Conservation (phyloP, 2,888 invertebrate genomes). For the Spatulosminthurus flaviceps region DNA sequence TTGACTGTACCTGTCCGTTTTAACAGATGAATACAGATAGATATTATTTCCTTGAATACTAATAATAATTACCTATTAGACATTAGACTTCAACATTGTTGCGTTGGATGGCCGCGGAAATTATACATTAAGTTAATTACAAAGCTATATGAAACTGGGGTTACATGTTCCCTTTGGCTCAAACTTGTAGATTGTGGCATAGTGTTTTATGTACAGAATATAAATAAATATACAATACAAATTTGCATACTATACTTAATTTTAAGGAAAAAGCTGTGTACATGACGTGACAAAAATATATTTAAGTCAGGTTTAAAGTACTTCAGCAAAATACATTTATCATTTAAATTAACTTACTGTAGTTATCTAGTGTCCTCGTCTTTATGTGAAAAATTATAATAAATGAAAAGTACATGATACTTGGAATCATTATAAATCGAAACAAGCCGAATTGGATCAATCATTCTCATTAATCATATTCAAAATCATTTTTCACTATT, state of each 20-base stretch:
- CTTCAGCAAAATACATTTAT: neutral
- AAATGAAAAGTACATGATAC: constrained; percentile 9
- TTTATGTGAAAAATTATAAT: neutral
- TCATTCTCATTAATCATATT: no score
- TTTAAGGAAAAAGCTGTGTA: constrained; percentile 8
- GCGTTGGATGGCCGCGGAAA: neutral
- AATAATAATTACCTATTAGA: neutral
- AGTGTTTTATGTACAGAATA: neutral
- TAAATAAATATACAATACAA: neutral
- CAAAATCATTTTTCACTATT: no score
- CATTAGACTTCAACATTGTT: neutral
- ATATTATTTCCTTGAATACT: neutral
- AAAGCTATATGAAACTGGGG: neutral
- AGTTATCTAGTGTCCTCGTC: neutral
- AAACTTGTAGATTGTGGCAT: constrained; percentile 13
- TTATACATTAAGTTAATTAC: neutral
- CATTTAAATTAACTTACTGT: neutral
- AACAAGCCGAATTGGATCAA: no score
- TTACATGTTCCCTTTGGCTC: constrained; percentile 2
- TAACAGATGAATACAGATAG: neutral
- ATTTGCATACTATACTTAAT: no score
- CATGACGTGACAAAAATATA: constrained; percentile 1
- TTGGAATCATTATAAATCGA: neutral
- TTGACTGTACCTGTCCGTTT: constrained; percentile 23
- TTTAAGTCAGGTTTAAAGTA: constrained; percentile 7